Evolutionary conservation across 2,888 invertebrate species (phyloP).

Genomic region (Noctua fimbriata): DNA sequence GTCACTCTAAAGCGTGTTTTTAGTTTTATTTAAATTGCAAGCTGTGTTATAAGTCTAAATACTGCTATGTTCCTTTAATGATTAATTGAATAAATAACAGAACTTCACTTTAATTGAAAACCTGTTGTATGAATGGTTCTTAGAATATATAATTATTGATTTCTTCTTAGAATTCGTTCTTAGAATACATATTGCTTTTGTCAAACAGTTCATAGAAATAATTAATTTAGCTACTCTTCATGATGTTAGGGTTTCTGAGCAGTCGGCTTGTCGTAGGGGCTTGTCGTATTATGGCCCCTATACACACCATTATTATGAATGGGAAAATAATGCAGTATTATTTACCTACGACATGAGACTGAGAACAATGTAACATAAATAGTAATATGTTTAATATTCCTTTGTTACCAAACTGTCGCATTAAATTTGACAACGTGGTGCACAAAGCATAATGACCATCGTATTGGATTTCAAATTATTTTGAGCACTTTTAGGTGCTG

Average conservation of each 20-base stretch:
- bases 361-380: background rate
- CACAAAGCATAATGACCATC: constrained; percentile 4
- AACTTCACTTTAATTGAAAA: background rate
- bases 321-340: background rate
- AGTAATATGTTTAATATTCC: background rate
- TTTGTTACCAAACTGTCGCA: constrained; percentile 8
- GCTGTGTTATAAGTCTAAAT: too few relatives aligned
- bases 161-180: background rate
- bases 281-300: background rate
- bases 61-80: too few relatives aligned
- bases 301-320: background rate
- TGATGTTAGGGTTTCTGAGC: background rate
- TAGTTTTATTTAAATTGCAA: too few relatives aligned
- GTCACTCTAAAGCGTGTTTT: too few relatives aligned
- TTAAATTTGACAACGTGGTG: constrained; percentile 3
- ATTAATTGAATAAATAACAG: too few relatives aligned
- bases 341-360: background rate
- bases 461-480: constrained; percentile 14
- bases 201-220: background rate
- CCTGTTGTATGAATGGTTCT: background rate
- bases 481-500: background rate
- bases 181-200: background rate
- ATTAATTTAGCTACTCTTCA: background rate
- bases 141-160: background rate
- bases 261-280: background rate